A percentile compares a stretch with the other conserved stretches of the same genome.
These are phyloP conservation scores for Leguminivora glycinivorella DNA, from an alignment of 1,140 invertebrate species.

Conservation along the genomic window DNA sequence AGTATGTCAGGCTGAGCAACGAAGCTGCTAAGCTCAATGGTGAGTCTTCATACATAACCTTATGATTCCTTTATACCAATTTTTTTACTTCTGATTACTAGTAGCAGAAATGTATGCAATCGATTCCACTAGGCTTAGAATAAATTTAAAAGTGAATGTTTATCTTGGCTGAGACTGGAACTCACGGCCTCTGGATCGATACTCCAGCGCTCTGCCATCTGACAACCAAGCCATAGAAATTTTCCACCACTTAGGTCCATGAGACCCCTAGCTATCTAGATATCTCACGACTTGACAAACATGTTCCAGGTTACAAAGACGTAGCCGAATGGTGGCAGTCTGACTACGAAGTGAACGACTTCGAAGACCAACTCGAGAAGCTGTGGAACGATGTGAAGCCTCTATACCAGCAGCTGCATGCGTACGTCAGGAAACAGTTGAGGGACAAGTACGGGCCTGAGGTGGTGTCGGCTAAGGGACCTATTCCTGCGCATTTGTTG, in stretches of 20 bases:
- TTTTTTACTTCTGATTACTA: too few species aligned
- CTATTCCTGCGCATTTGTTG: constrained; percentile 95
- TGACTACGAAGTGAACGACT: constrained; percentile 78
- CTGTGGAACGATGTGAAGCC: constrained; percentile 85
- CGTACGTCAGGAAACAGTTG: constrained; percentile 89
- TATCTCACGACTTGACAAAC: not conserved
- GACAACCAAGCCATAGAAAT: too few species aligned
- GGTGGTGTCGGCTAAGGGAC: constrained; percentile 84
- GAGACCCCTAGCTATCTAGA: too few species aligned
- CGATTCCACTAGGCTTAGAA: too few species aligned
- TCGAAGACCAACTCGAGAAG: constrained; percentile 78
- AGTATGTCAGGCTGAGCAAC: constrained; percentile 87
- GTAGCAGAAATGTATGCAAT: too few species aligned
- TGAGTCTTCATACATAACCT: constrained; percentile 40
- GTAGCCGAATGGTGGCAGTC: constrained; percentile 76
- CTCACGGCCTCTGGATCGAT: too few species aligned
- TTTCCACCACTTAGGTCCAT: too few species aligned
- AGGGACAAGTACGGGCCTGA: constrained; percentile 86
- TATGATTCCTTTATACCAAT: too few species aligned
- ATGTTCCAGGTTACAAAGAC: constrained; percentile 66
- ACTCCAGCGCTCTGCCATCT: too few species aligned
- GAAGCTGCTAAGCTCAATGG: constrained; percentile 87
- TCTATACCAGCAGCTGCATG: constrained; percentile 91
- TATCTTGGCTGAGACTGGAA: too few species aligned
- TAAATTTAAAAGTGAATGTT: too few species aligned